Conservation (phyloP, 2,113 vertebrate species). For the Ceyx cyanopectus region DNA sequence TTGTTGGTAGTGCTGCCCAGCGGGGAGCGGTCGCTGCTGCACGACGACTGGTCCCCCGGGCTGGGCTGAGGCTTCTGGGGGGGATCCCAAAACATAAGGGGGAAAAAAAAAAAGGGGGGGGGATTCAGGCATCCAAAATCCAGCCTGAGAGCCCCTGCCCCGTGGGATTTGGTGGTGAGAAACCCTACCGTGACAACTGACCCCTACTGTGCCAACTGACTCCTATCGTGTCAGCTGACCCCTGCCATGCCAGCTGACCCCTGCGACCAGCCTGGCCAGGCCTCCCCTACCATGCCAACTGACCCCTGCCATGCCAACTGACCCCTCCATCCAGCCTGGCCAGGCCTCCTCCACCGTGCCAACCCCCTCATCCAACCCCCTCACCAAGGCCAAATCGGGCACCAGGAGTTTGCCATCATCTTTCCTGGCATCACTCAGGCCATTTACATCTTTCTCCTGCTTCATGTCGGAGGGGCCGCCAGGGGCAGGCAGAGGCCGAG, state of each 20-base stretch:
- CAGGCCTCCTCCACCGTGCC: too few species aligned
- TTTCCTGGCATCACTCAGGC: slow-evolving; percentile 71
- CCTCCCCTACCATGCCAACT: too few species aligned
- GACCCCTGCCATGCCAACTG: too few species aligned
- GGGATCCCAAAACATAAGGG: not conserved
- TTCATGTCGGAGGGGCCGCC: slow-evolving; percentile 71
- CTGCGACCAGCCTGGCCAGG: not conserved
- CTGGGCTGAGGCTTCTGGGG: slow-evolving; percentile 92
- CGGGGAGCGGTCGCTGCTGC: slow-evolving; percentile 95
- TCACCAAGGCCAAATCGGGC: slow-evolving; percentile 87
- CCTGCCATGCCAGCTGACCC: too few species aligned
- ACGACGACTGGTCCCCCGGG: slow-evolving; percentile 93
- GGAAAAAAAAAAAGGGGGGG: not conserved
- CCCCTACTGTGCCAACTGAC: not conserved
- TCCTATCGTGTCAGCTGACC: too few species aligned
- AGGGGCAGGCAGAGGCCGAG: slow-evolving; percentile 71
- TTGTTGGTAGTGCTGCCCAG: slow-evolving; percentile 96
- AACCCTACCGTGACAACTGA: too few species aligned
- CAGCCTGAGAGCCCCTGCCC: accelerated
- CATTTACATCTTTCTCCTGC: slow-evolving; percentile 83
- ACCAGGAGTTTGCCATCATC: slow-evolving; percentile 89
- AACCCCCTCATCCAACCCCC: not conserved
- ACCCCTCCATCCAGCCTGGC: too few species aligned
- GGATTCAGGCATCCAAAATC: not conserved
- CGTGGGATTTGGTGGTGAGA: not conserved